These are phyloP conservation scores for Paramormyrops hopkinsi DNA, from an alignment of 2,797 vertebrate species.

Conservation along the genomic window DNA sequence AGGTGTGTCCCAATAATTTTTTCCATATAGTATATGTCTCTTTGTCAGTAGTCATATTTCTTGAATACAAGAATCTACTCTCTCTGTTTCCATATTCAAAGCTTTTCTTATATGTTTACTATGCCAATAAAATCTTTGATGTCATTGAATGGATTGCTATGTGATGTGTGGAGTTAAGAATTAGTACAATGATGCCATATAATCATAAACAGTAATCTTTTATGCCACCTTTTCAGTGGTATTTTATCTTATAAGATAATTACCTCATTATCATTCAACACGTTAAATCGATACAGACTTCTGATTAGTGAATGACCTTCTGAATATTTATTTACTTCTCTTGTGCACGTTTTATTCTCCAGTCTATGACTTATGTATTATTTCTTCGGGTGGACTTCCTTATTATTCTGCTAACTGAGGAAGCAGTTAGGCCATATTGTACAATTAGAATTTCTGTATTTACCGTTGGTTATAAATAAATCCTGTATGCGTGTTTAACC, in stretches of 20 bases:
- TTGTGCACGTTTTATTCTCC: background rate
- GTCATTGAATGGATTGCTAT: background rate
- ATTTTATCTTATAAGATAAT: background rate
- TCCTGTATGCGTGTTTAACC: background rate
- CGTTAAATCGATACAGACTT: background rate
- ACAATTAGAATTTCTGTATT: background rate
- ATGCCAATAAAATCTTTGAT: background rate
- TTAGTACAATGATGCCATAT: background rate
- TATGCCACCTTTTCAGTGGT: background rate
- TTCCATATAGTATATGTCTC: background rate
- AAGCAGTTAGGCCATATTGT: background rate
- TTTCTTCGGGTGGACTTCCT: background rate
- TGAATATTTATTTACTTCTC: background rate
- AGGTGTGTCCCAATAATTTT: background rate
- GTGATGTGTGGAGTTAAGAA: background rate
- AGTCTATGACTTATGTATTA: background rate
- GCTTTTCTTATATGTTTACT: background rate
- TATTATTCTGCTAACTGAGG: background rate
- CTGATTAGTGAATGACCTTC: background rate
- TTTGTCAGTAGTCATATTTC: background rate
- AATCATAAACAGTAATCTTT: background rate
- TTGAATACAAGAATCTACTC: background rate
- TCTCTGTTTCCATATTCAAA: background rate
- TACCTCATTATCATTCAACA: background rate
- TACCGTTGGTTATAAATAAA: background rate